phyloP scores from a whole-genome alignment of 2,797 vertebrate species.

The Balearica regulorum region DNA sequence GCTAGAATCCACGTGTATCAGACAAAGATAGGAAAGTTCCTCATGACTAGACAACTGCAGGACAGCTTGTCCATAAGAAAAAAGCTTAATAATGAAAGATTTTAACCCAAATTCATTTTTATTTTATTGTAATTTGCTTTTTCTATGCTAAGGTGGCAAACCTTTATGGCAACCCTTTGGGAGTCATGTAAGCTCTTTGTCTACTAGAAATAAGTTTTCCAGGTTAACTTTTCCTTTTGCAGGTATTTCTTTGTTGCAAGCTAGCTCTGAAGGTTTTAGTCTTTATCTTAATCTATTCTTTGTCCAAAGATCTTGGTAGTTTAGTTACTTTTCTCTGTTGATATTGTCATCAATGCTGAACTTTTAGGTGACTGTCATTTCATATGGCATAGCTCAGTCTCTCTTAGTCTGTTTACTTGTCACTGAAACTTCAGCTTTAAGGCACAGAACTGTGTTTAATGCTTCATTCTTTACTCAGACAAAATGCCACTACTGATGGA shows the following conservation, averaged over 20 bases:
- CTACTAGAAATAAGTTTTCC: neutral
- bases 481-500: neutral
- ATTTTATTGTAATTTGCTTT: neutral
- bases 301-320: neutral
- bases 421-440: neutral
- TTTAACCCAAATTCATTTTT: neutral
- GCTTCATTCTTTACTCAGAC: neutral
- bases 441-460: neutral
- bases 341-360: neutral
- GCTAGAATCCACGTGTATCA: neutral
- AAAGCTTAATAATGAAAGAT: neutral
- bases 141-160: neutral
- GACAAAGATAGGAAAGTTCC: neutral
- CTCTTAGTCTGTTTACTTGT: neutral
- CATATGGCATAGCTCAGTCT: neutral
- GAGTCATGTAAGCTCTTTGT: neutral
- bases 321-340: neutral
- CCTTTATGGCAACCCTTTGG: neutral
- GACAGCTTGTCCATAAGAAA: neutral
- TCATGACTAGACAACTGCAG: rapidly evolving
- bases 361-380: neutral
- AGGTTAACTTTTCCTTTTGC: neutral
- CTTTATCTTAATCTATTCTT: neutral
- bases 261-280: neutral
- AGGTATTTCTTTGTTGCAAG: neutral